phyloP scores from a whole-genome alignment of 2,888 invertebrate genomes.

The Bhutanitis thaidina region DNA sequence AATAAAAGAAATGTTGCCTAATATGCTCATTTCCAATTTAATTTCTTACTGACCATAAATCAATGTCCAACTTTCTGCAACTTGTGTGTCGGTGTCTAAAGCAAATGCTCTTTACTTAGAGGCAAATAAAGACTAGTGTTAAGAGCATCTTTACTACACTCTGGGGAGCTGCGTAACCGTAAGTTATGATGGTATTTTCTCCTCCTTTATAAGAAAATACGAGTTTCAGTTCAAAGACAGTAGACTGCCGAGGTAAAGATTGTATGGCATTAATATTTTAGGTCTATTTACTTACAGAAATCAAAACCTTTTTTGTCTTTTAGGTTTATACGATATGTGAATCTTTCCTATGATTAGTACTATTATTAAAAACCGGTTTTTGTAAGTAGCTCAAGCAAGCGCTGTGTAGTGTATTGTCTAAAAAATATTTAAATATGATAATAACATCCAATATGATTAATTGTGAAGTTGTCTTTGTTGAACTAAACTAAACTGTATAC shows the following conservation, averaged over 20 bases:
- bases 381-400: too few relatives aligned
- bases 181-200: slow-evolving; percentile 75
- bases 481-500: too few relatives aligned
- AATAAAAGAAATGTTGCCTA: not conserved
- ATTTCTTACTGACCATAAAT: slow-evolving; percentile 9
- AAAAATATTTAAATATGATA: too few relatives aligned
- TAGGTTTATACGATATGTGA: too few relatives aligned
- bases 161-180: slow-evolving; percentile 70
- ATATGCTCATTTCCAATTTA: slow-evolving; percentile 1
- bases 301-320: too few relatives aligned
- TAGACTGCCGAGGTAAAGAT: slow-evolving; percentile 16
- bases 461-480: too few relatives aligned
- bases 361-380: too few relatives aligned
- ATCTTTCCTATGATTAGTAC: too few relatives aligned
- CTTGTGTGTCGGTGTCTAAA: slow-evolving; percentile 18
- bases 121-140: slow-evolving; percentile 77
- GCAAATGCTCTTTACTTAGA: slow-evolving; percentile 22
- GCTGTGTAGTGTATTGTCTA: too few relatives aligned
- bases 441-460: too few relatives aligned
- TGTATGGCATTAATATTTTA: slow-evolving; percentile 15
- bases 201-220: slow-evolving; percentile 72
- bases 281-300: not conserved
- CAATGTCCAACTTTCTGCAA: slow-evolving; percentile 17
- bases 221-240: slow-evolving; percentile 20
- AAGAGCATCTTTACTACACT: slow-evolving; percentile 77